Evolutionary conservation across 2,888 invertebrate species (phyloP).

Genomic region (Agrochola circellaris): DNA sequence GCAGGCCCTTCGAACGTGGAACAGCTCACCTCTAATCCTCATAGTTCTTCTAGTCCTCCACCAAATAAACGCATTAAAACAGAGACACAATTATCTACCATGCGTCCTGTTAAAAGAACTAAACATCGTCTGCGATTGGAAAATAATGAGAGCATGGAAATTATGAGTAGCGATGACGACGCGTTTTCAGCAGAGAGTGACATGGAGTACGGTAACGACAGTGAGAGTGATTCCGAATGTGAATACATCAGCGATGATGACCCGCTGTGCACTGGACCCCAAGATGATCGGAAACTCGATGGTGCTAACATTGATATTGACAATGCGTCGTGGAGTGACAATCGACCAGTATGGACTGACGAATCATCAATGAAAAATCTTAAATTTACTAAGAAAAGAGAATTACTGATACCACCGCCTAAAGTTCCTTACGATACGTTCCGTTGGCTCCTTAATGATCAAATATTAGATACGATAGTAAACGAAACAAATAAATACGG

Average conservation of each 20-base stretch:
- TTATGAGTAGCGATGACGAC: slow-evolving; percentile 27
- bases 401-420: slow-evolving; percentile 39
- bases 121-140: slow-evolving; percentile 20
- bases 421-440: slow-evolving; percentile 44
- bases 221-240: slow-evolving; percentile 14
- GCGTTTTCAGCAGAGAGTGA: slow-evolving; percentile 32
- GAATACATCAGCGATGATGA: slow-evolving; percentile 28
- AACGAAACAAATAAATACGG: slow-evolving; percentile 43
- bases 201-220: slow-evolving; percentile 3
- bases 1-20: slow-evolving; percentile 12
- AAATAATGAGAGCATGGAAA: slow-evolving; percentile 24
- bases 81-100: background rate
- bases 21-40: background rate
- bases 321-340: background rate
- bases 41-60: background rate
- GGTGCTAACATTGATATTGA: background rate
- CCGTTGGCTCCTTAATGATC: slow-evolving; percentile 35
- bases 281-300: background rate
- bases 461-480: slow-evolving; percentile 38
- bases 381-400: slow-evolving; percentile 28
- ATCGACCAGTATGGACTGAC: slow-evolving; percentile 20
- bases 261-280: background rate
- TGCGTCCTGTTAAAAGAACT: background rate
- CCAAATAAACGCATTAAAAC: slow-evolving; percentile 4
- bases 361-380: slow-evolving; percentile 1